Base-by-base conservation (phyloP, 2,797 vertebrate genomes). In the Pangasius krempfi region DNA sequence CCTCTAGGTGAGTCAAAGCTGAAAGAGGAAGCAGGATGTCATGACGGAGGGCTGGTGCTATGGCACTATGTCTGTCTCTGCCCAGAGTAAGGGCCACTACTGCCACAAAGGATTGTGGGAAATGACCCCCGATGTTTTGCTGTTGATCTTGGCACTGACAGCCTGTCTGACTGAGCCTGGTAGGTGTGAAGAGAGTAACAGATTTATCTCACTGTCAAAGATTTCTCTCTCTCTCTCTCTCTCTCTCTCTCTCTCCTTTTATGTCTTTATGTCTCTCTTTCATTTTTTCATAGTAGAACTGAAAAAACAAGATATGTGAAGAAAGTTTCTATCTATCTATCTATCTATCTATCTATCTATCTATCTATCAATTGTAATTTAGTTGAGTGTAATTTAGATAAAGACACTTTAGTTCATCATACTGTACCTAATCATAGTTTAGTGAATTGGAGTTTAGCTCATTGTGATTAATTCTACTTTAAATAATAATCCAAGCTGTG, bases 11-110 rank as follows among this genome's bases (percentile, higher is more conserved):
- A 94, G 87, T 91, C 90, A 93, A 90, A 92, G 92, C 93, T 93
- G 92, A 92, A 95, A 93, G 95, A 96, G 96, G 96, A 96, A 96
- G 94, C 96, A 93, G 86, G 89, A 94, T 95, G 93, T 91, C 93
- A 93, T 95, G 93, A 95, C 93, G 93, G 86, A 83, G 82, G 52
- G 70, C 40, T 76, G 56, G 37, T 66, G 70, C 75, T 66, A 89
- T 82, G 81, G 87, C 78, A 70, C 73, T 47, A 84, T 88, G 90
- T 89, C 75, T 84, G 62, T 86, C 82, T 85, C 86, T 86, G 68
- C 16, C 22, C 60, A 40, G 22, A 79, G 40, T 87, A 75, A 87
- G 86, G 81, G 83, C 64, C 70, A 86, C 40, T 47, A 47, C 64
- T 58, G 47, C 58, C 64, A 83, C 50, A 40, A 50, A 89, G 79